A percentile compares a stretch with the other conserved stretches of the same genome.
phyloP scores from a whole-genome alignment of 2,888 invertebrate genomes.

The Meiosimyza decipiens region DNA sequence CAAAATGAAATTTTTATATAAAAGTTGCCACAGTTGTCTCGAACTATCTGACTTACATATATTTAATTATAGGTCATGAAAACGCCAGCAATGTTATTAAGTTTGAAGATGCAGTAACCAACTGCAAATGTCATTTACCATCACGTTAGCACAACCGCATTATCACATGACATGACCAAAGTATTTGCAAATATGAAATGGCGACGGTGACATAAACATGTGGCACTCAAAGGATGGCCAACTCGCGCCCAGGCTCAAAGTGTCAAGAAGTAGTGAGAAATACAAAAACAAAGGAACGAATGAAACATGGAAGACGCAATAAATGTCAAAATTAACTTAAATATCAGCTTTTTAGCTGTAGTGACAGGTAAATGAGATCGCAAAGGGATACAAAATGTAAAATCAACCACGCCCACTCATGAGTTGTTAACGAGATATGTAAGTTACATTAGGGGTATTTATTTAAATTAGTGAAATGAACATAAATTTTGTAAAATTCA shows the following conservation, averaged over 20 bases:
- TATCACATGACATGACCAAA: not conserved
- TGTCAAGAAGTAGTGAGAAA: too few species aligned
- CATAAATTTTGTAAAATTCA: too few species aligned
- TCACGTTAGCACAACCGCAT: not conserved
- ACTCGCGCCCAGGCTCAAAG: not conserved
- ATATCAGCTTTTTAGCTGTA: too few species aligned
- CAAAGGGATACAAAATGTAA: not conserved
- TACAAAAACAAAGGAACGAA: not conserved
- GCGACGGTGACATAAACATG: constrained; percentile 6
- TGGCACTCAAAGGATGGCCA: not conserved
- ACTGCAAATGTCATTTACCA: not conserved
- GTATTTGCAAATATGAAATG: constrained; percentile 1
- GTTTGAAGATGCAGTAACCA: not conserved
- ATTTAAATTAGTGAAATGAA: too few species aligned
- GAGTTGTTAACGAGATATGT: not conserved
- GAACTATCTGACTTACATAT: not conserved
- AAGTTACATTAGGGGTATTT: not conserved
- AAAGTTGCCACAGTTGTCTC: not conserved
- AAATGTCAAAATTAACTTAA: constrained; percentile 9
- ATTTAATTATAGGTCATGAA: too few species aligned
- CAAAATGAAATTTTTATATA: not conserved
- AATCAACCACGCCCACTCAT: not conserved
- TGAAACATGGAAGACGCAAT: not conserved
- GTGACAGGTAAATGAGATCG: not conserved
- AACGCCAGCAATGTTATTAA: not conserved